Conservation (phyloP, 2,888 invertebrate species). For the Chelonus formosanus region DNA sequence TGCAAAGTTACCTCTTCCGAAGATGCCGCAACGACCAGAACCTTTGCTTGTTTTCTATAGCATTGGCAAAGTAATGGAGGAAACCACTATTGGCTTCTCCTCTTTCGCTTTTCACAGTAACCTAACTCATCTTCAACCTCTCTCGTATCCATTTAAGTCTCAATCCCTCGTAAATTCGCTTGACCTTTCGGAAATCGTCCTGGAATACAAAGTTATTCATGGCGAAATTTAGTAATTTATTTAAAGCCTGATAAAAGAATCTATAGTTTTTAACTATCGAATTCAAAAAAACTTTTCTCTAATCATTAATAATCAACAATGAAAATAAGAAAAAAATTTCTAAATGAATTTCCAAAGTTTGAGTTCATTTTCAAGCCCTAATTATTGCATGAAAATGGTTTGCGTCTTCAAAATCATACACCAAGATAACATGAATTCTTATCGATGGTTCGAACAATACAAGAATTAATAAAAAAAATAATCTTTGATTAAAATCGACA, state of each 20-base stretch:
- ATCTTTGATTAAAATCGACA: background rate
- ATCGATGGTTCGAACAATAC: too few relatives aligned
- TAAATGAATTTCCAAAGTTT: too few relatives aligned
- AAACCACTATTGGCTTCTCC: conserved; percentile 55
- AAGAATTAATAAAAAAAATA: too few relatives aligned
- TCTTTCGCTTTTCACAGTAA: conserved; percentile 46
- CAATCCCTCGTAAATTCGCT: conserved; percentile 14
- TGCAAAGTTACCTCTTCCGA: conserved; percentile 50
- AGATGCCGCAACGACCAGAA: conserved; percentile 37
- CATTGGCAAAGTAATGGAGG: conserved; percentile 42
- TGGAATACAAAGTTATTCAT: background rate
- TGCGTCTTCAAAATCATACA: too few relatives aligned
- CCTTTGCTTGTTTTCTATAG: conserved; percentile 54
- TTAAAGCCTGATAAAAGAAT: background rate
- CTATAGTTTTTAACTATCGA: too few relatives aligned
- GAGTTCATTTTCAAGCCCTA: too few relatives aligned
- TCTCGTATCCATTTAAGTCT: conserved; percentile 33
- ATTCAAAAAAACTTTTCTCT: too few relatives aligned
- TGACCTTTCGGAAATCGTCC: conserved; percentile 22
- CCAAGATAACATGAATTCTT: too few relatives aligned
- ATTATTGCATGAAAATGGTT: too few relatives aligned
- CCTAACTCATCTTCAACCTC: conserved; percentile 23
- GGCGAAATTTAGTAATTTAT: background rate
- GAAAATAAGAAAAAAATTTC: too few relatives aligned
- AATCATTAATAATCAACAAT: too few relatives aligned